Evolutionary conservation across 1,140 invertebrate species (phyloP).

Genomic region (Gyrodactylus bullatarudis): DNA sequence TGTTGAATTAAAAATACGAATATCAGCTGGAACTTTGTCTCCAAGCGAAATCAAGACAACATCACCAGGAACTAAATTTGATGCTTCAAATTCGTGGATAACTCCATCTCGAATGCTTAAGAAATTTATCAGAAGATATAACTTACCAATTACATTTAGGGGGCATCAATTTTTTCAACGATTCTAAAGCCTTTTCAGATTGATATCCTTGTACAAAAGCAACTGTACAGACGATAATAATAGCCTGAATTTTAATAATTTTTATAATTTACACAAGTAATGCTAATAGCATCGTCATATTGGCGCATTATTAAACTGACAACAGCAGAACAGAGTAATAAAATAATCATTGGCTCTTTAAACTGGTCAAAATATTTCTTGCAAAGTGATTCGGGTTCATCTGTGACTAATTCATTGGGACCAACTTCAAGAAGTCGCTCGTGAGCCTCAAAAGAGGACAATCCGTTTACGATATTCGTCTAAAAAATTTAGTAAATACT

Average conservation of each 20-base stretch:
- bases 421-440: neutral
- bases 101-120: constrained; percentile 41
- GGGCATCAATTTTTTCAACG: constrained; percentile 83
- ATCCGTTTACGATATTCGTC: neutral
- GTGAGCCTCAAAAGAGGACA: neutral
- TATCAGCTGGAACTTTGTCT: constrained; percentile 73
- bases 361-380: constrained; percentile 27
- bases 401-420: neutral
- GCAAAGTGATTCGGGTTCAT: neutral
- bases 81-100: constrained; percentile 53
- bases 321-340: constrained; percentile 65
- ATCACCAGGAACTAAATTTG: constrained; percentile 87
- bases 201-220: constrained; percentile 90
- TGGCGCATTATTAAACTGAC: constrained; percentile 83
- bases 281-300: constrained; percentile 87
- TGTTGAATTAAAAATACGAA: constrained; percentile 45
- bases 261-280: constrained; percentile 45
- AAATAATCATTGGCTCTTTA: constrained; percentile 73
- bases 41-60: constrained; percentile 63
- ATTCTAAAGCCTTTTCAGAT: constrained; percentile 94
- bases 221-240: constrained; percentile 83
- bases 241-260: constrained; percentile 27
- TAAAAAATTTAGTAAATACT: neutral
- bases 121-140: constrained; percentile 6
- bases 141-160: constrained; percentile 26